Base-by-base conservation (phyloP, 2,797 vertebrate species). In the Characodon lateralis region DNA sequence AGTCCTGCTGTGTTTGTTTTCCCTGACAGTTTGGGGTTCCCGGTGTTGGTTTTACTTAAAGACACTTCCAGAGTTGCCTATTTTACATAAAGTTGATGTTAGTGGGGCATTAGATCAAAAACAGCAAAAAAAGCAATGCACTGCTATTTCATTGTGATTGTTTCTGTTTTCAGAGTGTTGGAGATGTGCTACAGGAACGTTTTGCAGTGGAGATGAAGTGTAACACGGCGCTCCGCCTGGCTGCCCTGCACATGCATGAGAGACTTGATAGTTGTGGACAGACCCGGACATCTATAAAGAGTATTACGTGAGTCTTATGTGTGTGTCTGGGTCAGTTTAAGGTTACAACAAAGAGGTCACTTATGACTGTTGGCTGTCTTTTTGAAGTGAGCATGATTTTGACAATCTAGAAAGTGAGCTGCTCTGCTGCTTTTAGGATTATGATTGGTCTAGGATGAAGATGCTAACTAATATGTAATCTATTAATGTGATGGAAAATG, bases 191-290 rank as follows among this genome's bases (percentile, higher is more conserved):
- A 76, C 97, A 96, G 92, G 98, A 99, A 70, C 97, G 97, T 71
- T 99, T 98, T 85, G 98, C 98, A 0, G 96, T 98, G 22, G 98
- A 99, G 81, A 99, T 99, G 98, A 99, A 99, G 89, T 99, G 98
- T 76, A 99, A 97, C 77, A 95, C 97, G 5, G 98, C 98, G 0
- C 93, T 99, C 43, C 96, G 97, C 5, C 96, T 99, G 39, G 97
- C 98, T 20, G 98, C 97, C 0, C 92, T 99, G 90, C 98, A 99
- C 90, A 99, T 99, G 89, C 98, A 99, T 70, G 98, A 99, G 91
- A 96, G 97, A 89, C 96, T 98, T 85, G 97, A 95, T 3, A 95
- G 95, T 0, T 98, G 98, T 48, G 97, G 97, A 80, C 97, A 97
- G 85, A 97, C 96, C 0, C 97, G 98, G 92, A 89, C 98, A 76